A percentile compares a stretch with the other conserved stretches of the same genome.
phyloP scores from a whole-genome alignment of 2,888 invertebrate species.

The Amblyjoppa fuscipennis region DNA sequence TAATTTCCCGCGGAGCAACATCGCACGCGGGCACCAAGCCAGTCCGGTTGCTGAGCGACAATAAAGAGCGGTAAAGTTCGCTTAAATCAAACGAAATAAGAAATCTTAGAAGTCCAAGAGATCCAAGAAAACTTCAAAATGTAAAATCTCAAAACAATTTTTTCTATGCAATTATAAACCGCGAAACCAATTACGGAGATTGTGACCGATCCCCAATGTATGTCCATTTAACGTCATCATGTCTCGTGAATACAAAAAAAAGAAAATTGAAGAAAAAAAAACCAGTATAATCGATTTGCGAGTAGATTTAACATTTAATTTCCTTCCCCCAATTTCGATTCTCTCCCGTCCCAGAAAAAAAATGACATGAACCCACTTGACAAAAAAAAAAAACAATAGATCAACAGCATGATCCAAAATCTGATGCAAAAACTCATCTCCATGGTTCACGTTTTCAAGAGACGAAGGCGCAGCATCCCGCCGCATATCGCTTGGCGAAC shows the following conservation, averaged over 20 bases:
- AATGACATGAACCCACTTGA: no score
- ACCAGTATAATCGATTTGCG: not conserved
- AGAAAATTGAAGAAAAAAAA: not conserved
- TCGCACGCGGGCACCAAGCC: conserved; percentile 43
- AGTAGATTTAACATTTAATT: not conserved
- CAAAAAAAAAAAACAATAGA: not conserved
- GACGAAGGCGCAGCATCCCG: not conserved
- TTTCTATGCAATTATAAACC: not conserved
- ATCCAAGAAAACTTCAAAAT: not conserved
- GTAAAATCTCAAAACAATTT: not conserved
- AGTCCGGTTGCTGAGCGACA: conserved; percentile 14
- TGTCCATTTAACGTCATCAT: not conserved
- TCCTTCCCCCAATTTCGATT: no score
- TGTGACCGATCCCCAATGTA: not conserved
- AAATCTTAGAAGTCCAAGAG: not conserved
- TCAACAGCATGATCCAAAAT: not conserved
- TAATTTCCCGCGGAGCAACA: conserved; percentile 49
- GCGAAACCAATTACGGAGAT: not conserved
- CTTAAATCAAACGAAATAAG: not conserved
- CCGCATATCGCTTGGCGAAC: not conserved
- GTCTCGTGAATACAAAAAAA: not conserved
- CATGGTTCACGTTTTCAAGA: not conserved
- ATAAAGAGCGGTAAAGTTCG: not conserved
- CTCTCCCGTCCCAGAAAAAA: no score
- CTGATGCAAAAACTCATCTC: not conserved